Evolutionary conservation across 2,113 vertebrate genomes (phyloP).

Genomic region (Chroicocephalus ridibundus): DNA sequence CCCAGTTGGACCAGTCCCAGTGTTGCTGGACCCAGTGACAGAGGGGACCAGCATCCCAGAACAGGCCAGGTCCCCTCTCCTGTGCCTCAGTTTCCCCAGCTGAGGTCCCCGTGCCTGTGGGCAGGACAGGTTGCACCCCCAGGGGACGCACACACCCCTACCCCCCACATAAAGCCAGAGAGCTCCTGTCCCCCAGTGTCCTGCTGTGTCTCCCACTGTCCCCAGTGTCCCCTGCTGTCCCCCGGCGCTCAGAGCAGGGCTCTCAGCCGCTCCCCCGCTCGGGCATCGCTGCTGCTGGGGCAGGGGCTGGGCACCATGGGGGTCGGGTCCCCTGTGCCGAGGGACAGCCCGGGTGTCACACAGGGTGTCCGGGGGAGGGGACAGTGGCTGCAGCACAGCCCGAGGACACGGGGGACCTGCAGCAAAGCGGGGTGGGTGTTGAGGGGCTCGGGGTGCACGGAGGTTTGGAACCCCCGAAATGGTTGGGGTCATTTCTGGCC

Average conservation of each 20-base stretch:
- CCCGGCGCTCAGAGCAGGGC: neutral
- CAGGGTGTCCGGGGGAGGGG: neutral
- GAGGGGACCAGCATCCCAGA: neutral
- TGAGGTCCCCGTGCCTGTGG: neutral
- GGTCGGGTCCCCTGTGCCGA: neutral
- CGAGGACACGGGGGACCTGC: neutral
- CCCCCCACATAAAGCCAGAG: too few relatives aligned
- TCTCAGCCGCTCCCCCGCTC: neutral
- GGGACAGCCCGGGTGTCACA: fast-evolving
- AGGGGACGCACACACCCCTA: neutral
- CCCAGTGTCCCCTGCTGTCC: neutral
- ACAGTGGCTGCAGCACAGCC: neutral
- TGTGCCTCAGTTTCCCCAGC: neutral
- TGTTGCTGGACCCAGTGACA: neutral
- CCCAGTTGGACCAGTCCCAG: neutral
- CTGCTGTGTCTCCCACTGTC: neutral
- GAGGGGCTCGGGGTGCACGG: neutral
- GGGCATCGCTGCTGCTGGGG: neutral
- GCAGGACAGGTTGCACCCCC: neutral
- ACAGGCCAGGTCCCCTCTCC: neutral
- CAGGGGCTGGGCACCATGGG: fast-evolving
- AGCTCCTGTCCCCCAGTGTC: neutral
- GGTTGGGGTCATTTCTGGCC: conserved; percentile 5
- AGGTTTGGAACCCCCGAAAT: neutral
- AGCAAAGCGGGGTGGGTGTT: neutral